Evolutionary conservation across 2,797 vertebrate genomes (phyloP).

Genomic region (Hyperoplus immaculatus): DNA sequence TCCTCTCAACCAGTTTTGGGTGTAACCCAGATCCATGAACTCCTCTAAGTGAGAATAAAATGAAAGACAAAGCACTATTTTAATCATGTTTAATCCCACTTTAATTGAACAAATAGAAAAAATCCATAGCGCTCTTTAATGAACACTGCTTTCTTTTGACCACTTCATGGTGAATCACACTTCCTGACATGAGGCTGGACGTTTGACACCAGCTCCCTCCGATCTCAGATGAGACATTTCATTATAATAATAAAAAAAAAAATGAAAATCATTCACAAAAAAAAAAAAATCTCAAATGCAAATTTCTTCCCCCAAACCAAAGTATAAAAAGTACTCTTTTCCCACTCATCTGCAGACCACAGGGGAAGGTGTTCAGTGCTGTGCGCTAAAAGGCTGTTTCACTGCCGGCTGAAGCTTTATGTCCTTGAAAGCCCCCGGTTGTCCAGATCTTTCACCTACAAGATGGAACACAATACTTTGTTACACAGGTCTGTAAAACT

Average conservation of each 20-base stretch:
- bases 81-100: conserved; percentile 71
- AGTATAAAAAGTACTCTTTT: conserved; percentile 86
- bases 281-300: conserved; percentile 58
- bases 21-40: not conserved
- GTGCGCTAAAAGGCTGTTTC: conserved; percentile 72
- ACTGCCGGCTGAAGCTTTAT: conserved; percentile 80
- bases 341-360: conserved; percentile 82
- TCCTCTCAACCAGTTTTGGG: not conserved
- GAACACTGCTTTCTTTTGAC: conserved; percentile 85
- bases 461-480: not conserved
- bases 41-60: not conserved
- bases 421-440: conserved; percentile 97
- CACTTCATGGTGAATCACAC: conserved; percentile 82
- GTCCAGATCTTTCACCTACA: conserved; percentile 96
- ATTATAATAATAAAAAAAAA: conserved; percentile 75
- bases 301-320: conserved; percentile 83
- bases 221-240: conserved; percentile 74
- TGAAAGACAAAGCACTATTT: not conserved
- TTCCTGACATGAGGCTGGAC: conserved; percentile 73
- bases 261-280: conserved; percentile 68
- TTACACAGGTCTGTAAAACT: conserved; percentile 11
- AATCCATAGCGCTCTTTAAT: conserved; percentile 80
- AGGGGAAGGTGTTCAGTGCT: conserved; percentile 91
- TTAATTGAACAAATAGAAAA: conserved; percentile 87
- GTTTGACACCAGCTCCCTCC: conserved; percentile 72